A percentile compares a stretch with the other conserved stretches of the same genome.
Conservation (phyloP, 2,797 vertebrate genomes). For the Anguilla marmorata region DNA sequence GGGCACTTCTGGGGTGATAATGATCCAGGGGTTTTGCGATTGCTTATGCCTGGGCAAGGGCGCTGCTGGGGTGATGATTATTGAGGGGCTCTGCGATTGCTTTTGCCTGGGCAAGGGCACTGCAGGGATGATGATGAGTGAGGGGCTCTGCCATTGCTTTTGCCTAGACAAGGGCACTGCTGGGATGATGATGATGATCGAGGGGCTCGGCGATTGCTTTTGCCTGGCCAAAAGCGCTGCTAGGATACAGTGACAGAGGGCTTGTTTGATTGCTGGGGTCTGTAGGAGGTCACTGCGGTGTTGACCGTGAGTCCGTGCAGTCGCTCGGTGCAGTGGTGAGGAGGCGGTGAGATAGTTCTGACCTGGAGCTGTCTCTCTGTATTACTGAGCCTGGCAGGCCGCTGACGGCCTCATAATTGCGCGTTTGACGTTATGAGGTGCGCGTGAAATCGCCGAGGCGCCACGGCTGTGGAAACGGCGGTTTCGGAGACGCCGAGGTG, state of each 20-base stretch:
- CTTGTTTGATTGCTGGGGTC: too few relatives aligned
- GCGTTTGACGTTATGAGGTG: not conserved
- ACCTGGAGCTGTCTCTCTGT: not conserved
- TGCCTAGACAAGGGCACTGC: not conserved
- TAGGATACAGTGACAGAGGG: too few relatives aligned
- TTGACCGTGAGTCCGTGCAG: not conserved
- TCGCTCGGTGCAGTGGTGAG: not conserved
- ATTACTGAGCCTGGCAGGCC: not conserved
- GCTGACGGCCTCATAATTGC: constrained; percentile 5
- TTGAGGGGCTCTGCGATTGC: not conserved
- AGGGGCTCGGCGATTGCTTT: not conserved
- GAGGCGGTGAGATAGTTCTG: not conserved
- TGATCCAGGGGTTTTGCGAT: not conserved
- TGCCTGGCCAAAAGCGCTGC: too few relatives aligned
- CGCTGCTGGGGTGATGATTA: not conserved
- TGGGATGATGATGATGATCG: too few relatives aligned
- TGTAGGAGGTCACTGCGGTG: not conserved
- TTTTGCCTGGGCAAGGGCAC: not conserved
- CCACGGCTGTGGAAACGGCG: not conserved
- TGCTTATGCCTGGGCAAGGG: not conserved
- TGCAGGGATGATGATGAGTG: not conserved
- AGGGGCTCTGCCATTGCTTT: too few relatives aligned
- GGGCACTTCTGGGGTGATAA: not conserved
- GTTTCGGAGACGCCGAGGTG: not conserved
- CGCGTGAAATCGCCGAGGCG: not conserved